Conservation (phyloP, 2,113 vertebrate species). For the Pipa parva region DNA sequence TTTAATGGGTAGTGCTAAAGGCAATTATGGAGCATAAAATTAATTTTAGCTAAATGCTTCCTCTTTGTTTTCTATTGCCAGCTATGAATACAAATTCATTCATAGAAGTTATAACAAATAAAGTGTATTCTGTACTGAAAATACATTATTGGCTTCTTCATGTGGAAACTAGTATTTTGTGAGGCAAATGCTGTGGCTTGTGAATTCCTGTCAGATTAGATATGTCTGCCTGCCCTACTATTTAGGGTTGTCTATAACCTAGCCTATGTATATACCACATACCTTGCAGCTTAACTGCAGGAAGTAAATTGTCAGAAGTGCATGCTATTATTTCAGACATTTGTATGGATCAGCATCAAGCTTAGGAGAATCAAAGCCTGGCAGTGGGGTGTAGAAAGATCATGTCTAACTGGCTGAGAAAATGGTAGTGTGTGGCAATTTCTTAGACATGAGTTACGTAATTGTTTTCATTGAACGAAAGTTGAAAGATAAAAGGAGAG, state of each 20-base stretch:
- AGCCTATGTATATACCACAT: conserved; percentile 11
- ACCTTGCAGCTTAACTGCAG: conserved; percentile 35
- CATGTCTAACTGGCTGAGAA: conserved; percentile 9
- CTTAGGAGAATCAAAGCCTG: conserved; percentile 19
- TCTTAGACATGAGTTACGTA: conserved; percentile 4
- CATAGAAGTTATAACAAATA: too few species aligned
- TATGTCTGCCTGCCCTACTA: background rate
- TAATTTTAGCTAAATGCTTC: too few species aligned
- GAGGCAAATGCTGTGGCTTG: background rate
- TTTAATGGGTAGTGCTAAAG: too few species aligned
- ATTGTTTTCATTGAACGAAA: conserved; percentile 10
- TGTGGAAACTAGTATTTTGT: background rate
- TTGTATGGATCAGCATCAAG: conserved; percentile 28
- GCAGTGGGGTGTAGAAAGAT: conserved; percentile 15
- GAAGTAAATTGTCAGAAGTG: conserved; percentile 32
- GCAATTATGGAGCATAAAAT: too few species aligned
- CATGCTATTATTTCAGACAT: conserved; percentile 27
- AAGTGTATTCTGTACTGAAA: too few species aligned
- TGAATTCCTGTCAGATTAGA: conserved; percentile 25
- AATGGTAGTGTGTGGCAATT: background rate
- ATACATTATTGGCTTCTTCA: background rate
- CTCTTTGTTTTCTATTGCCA: too few species aligned
- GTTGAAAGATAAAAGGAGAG: background rate
- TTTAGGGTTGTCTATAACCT: conserved; percentile 19
- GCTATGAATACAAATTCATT: too few species aligned